Conservation (phyloP, 2,797 vertebrate genomes). For the Fistularia commersonii region DNA sequence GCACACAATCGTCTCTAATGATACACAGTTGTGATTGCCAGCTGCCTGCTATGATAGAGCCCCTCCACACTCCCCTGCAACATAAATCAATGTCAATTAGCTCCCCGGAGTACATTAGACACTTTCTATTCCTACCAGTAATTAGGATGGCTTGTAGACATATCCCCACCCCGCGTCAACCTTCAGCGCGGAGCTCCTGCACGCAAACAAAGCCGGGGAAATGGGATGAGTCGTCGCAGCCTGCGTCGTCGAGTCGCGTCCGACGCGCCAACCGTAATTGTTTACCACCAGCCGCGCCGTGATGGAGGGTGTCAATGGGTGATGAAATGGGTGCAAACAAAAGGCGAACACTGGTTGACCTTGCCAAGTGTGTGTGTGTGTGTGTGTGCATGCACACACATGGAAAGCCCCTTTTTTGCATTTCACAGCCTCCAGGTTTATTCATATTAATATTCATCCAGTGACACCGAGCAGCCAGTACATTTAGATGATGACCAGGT, state of each 20-base stretch:
- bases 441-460: slow-evolving; percentile 47
- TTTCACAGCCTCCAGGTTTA: no score
- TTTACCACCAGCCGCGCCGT: slow-evolving; percentile 54
- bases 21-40: slow-evolving; percentile 71
- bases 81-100: slow-evolving; percentile 85
- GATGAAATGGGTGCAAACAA: slow-evolving; percentile 55
- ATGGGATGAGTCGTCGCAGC: slow-evolving; percentile 34
- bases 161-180: slow-evolving; percentile 60
- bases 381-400: slow-evolving; percentile 34
- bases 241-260: slow-evolving; percentile 36
- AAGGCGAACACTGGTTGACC: slow-evolving; percentile 51
- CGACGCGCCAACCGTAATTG: slow-evolving; percentile 54
- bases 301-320: slow-evolving; percentile 36
- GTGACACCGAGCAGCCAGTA: slow-evolving; percentile 45
- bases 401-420: no score
- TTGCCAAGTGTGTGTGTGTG: slow-evolving; percentile 35
- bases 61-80: slow-evolving; percentile 68
- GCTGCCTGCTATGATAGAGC: slow-evolving; percentile 72
- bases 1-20: slow-evolving; percentile 57
- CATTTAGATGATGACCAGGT: slow-evolving; percentile 56
- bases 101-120: slow-evolving; percentile 75
- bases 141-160: slow-evolving; percentile 70
- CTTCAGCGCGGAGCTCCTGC: slow-evolving; percentile 43
- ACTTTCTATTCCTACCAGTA: slow-evolving; percentile 68
- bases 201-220: slow-evolving; percentile 50